phyloP scores from a whole-genome alignment of 2,888 invertebrate genomes.

The Cantharis flavilabris region DNA sequence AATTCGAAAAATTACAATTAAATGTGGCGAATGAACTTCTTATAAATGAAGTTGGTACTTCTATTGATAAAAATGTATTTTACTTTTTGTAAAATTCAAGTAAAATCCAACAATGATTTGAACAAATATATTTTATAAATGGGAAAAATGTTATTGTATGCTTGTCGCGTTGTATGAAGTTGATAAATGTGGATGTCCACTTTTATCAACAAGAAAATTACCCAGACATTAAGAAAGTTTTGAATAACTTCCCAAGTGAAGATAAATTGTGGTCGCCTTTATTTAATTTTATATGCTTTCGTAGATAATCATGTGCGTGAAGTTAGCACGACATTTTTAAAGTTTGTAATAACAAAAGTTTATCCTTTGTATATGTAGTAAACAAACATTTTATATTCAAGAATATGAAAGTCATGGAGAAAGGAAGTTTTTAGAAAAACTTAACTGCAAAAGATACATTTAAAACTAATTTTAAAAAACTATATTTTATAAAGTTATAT shows the following conservation, averaged over 20 bases:
- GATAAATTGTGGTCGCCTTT: neutral
- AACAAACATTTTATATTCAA: neutral
- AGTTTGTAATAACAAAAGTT: neutral
- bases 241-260: constrained; percentile 2
- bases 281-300: neutral
- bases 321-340: neutral
- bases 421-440: neutral
- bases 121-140: neutral
- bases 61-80: neutral
- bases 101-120: neutral
- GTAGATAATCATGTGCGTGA: neutral
- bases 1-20: neutral
- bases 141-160: neutral
- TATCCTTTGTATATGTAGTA: neutral
- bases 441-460: too few species aligned
- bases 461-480: too few species aligned
- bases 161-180: neutral
- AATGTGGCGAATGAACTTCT: neutral
- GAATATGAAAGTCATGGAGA: neutral
- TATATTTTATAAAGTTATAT: too few species aligned
- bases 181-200: constrained; percentile 1
- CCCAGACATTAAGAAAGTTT: constrained; percentile 2
- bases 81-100: neutral
- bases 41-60: neutral
- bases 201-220: constrained; percentile 1